Conservation (phyloP, 2,113 vertebrate species). For the Chaetops frenatus region DNA sequence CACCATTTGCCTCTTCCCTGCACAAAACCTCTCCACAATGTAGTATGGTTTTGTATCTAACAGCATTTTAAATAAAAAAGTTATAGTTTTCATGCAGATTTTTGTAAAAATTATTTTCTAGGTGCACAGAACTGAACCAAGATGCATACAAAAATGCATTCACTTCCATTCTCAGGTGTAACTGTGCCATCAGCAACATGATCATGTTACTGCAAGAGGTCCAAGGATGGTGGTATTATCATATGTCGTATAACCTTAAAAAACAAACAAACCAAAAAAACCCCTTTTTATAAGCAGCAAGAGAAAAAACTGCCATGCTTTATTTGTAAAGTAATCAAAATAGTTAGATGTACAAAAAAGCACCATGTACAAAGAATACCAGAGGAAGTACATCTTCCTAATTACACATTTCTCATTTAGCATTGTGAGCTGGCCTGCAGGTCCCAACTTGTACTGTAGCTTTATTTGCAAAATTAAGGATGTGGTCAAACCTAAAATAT, state of each 20-base stretch:
- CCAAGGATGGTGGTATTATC: slow-evolving; percentile 39
- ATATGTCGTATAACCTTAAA: slow-evolving; percentile 24
- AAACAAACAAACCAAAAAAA: not conserved
- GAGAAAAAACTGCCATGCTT: slow-evolving; percentile 51
- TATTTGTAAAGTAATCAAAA: slow-evolving; percentile 61
- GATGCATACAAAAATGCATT: slow-evolving; percentile 75
- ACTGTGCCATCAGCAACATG: not conserved
- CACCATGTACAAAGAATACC: slow-evolving; percentile 68
- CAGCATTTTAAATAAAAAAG: slow-evolving; percentile 67
- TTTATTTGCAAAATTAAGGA: slow-evolving; percentile 47
- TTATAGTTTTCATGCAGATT: slow-evolving; percentile 66
- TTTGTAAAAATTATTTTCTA: slow-evolving; percentile 69
- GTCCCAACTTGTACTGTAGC: slow-evolving; percentile 54
- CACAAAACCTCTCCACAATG: slow-evolving; percentile 33
- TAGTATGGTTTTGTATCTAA: slow-evolving; percentile 50
- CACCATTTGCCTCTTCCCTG: slow-evolving; percentile 25
- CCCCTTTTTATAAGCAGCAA: not conserved
- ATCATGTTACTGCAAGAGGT: not conserved
- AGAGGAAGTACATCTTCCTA: slow-evolving; percentile 65
- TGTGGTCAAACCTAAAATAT: slow-evolving; percentile 34
- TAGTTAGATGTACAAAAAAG: slow-evolving; percentile 70
- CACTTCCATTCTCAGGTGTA: slow-evolving; percentile 7
- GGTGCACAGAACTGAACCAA: slow-evolving; percentile 70
- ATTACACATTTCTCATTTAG: slow-evolving; percentile 46
- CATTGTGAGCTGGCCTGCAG: slow-evolving; percentile 56